Evolutionary conservation across 1,140 invertebrate genomes (phyloP), one percentile per base, ranked within the genome.

Genomic region (Camponotus vicinus): DNA sequence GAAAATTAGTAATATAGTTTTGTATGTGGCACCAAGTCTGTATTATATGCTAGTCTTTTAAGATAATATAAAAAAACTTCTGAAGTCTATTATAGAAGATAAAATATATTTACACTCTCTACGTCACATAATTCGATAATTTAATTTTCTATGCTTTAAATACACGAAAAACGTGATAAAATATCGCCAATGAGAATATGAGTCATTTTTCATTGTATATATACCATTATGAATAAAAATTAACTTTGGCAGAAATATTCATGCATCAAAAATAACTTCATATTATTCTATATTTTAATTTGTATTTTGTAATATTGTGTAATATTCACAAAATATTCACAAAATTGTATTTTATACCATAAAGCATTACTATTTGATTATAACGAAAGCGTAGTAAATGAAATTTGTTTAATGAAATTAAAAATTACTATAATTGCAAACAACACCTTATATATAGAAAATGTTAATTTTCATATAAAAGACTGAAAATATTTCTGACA

Each of bases 1-100:
- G 13, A 49, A 83, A 75, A 83, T 83, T 83, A n/a, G 73, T 83
- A 83, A 63, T 61, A 71, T 45, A 8, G 13, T 55, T 69, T 13
- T 37, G 3, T 70, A 13, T 61, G 8, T 70, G 27, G 34, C 27
- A 18, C 37, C 7, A 32, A 15, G 15, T 15, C 42, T 49, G 8
- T 45, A 69, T 42, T 70, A 21, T 45, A 11, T 6, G 9, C 7
- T 2, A 49, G 3, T 49, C 15, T 52, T 57, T 13, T 52, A n/a
- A 27, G 27, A 61, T 61, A 40, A 69, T 37, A 42, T 27, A n/a
- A 71, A 27, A 1, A 27, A 52, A 45, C 6, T 71, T 34, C 13
- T 42, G 9, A 52, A 11, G 2, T 27, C 34, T 3, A 34, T 61
- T 37, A n/a, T n/a, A 67, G 8, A 59, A 34, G 37, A 11, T 73